phyloP scores from a whole-genome alignment of 1,140 invertebrate species.

The Temnothorax curvispinosus region DNA sequence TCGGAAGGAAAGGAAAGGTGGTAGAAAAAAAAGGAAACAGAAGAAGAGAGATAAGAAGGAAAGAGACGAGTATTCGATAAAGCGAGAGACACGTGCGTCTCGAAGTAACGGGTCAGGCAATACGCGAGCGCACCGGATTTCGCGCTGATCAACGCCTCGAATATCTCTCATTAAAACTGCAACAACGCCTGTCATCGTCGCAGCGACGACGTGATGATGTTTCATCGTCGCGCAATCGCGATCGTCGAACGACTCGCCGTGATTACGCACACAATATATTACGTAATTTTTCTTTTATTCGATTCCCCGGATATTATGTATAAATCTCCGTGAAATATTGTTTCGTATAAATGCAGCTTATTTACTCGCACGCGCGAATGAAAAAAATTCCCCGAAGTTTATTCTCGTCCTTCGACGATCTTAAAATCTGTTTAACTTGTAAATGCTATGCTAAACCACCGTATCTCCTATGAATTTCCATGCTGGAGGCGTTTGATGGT shows the following conservation, averaged over 20 bases:
- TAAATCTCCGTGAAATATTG: constrained; percentile 12
- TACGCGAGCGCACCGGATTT: background rate
- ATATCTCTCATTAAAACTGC: background rate
- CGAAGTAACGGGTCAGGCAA: constrained; percentile 3
- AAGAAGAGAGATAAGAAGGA: background rate
- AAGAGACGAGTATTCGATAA: background rate
- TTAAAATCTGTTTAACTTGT: constrained; percentile 56
- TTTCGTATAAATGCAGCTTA: constrained; percentile 21
- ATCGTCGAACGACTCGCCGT: background rate
- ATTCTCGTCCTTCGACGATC: background rate
- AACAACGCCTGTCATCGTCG: too few species aligned
- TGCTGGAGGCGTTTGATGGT: constrained; percentile 9
- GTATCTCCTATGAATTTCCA: constrained; percentile 35
- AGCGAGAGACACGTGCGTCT: background rate
- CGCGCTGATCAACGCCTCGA: background rate
- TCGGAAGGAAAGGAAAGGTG: constrained; percentile 27
- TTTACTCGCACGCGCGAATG: background rate
- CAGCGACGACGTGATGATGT: background rate
- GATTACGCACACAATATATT: background rate
- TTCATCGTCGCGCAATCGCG: background rate
- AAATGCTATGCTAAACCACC: constrained; percentile 35
- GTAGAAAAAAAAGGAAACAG: background rate
- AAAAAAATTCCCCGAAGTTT: background rate
- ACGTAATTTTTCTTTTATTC: background rate
- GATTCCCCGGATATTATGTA: background rate